Evolutionary conservation across 2,797 vertebrate genomes (phyloP).

Genomic region (Clarias platycephalus): DNA sequence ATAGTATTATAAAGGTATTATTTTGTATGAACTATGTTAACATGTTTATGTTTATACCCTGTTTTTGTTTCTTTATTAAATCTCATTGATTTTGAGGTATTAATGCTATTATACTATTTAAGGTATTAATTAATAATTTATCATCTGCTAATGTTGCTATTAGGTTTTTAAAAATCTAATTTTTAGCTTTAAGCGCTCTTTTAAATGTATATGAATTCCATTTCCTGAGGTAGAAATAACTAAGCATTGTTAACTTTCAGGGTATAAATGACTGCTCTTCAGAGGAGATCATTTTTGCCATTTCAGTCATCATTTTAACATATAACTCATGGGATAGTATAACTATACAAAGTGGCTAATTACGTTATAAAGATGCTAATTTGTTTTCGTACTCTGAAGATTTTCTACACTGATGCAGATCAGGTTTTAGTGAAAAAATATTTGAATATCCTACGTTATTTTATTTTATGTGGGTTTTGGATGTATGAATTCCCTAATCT

Average conservation of each 20-base stretch:
- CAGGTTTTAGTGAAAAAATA: not conserved
- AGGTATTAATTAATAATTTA: not conserved
- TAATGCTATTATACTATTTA: not conserved
- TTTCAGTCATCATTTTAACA: not conserved
- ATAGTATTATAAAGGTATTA: not conserved
- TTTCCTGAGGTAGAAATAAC: not conserved
- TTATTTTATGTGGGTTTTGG: not conserved
- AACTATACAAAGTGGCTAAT: not conserved
- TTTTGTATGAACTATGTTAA: not conserved
- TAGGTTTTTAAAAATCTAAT: not conserved
- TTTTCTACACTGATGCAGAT: not conserved
- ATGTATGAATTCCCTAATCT: not conserved
- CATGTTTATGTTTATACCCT: not conserved
- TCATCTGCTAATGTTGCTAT: not conserved
- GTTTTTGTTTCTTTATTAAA: not conserved
- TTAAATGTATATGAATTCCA: not conserved
- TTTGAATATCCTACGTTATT: conserved; percentile 18
- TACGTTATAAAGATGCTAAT: not conserved
- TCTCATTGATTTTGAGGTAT: not conserved
- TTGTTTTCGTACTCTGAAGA: not conserved
- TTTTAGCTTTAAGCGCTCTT: not conserved
- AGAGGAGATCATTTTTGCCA: not conserved
- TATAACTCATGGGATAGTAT: not conserved
- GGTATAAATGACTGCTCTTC: not conserved
- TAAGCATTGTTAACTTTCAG: not conserved